A percentile compares a stretch with the other conserved stretches of the same genome.
These are phyloP conservation scores for Carassius gibelio DNA, from an alignment of 2,113 vertebrate genomes.

Conservation along the genomic window DNA sequence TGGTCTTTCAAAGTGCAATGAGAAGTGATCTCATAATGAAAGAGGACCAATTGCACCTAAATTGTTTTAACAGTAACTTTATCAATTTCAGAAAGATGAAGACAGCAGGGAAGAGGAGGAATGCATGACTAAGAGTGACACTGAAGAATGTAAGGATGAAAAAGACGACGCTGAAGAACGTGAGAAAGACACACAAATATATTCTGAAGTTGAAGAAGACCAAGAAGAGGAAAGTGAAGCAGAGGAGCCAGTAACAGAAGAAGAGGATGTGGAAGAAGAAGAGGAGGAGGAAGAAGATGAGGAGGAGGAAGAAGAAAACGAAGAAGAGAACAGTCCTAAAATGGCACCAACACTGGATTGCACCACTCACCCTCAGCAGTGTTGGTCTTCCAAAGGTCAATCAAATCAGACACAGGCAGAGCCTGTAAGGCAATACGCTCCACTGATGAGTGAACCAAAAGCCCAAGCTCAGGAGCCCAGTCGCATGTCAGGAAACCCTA, in stretches of 20 bases:
- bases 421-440: slow-evolving; percentile 68
- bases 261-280: slow-evolving; percentile 60
- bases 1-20: not conserved
- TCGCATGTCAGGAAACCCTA: slow-evolving; percentile 86
- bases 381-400: slow-evolving; percentile 63
- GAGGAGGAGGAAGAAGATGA: slow-evolving; percentile 60
- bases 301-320: slow-evolving; percentile 44
- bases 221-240: slow-evolving; percentile 55
- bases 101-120: slow-evolving; percentile 78
- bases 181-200: slow-evolving; percentile 72
- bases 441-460: slow-evolving; percentile 57
- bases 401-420: slow-evolving; percentile 61
- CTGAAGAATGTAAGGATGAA: slow-evolving; percentile 80
- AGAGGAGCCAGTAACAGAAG: slow-evolving; percentile 67
- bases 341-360: not conserved
- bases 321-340: slow-evolving; percentile 45
- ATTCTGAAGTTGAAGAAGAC: slow-evolving; percentile 68
- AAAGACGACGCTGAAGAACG: slow-evolving; percentile 78
- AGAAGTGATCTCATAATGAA: too few relatives aligned
- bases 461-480: slow-evolving; percentile 66
- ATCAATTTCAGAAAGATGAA: slow-evolving; percentile 71
- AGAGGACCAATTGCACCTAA: too few relatives aligned
- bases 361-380: slow-evolving; percentile 55
- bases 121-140: slow-evolving; percentile 79
- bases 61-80: not conserved